Evolutionary conservation across 2,113 vertebrate genomes (phyloP).

Genomic region (Lycaon pictus): DNA sequence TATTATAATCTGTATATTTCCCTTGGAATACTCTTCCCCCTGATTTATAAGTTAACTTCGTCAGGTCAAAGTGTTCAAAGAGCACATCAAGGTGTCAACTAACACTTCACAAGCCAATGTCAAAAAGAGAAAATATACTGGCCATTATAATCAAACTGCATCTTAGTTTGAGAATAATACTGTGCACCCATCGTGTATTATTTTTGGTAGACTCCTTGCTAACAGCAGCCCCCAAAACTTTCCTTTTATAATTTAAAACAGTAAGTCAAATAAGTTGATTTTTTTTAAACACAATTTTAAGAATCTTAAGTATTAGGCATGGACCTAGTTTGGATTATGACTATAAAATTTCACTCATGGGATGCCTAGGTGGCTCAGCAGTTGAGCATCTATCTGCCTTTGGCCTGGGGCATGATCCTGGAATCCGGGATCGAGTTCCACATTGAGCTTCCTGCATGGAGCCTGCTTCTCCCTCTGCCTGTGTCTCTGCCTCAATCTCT

Average conservation of each 20-base stretch:
- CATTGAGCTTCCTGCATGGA: too few species aligned
- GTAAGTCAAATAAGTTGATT: neutral
- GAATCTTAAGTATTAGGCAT: constrained; percentile 17
- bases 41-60: neutral
- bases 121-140: accelerated
- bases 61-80: neutral
- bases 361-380: too few species aligned
- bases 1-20: neutral
- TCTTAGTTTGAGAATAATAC: neutral
- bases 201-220: neutral
- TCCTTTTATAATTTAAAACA: constrained; percentile 42
- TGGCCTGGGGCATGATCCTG: too few species aligned
- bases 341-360: constrained; percentile 33
- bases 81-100: neutral
- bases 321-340: constrained; percentile 23
- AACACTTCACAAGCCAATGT: neutral
- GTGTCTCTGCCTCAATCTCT: too few species aligned
- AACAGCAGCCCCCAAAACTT: neutral
- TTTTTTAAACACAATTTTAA: neutral
- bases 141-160: neutral
- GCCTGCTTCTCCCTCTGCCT: too few species aligned
- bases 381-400: too few species aligned
- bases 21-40: neutral
- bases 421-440: too few species aligned
- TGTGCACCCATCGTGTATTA: neutral